Percentiles rank a stretch among this genome's conserved stretches.
Evolutionary conservation across 2,888 invertebrate species (phyloP).

Genomic region (Atrina japonica): DNA sequence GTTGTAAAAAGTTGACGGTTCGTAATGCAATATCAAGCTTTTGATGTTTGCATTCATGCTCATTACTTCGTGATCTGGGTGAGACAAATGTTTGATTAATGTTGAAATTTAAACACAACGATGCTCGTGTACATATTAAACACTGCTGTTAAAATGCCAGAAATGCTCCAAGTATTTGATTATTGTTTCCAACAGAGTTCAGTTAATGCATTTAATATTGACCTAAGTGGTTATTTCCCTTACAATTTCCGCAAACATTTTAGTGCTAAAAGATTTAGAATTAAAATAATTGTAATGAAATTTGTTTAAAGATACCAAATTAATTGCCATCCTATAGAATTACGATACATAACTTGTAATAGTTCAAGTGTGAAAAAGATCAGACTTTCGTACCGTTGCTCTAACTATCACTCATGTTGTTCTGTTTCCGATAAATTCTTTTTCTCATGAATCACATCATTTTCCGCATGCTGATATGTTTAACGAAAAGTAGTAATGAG

Average conservation of each 20-base stretch:
- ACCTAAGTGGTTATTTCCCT: slow-evolving; percentile 35
- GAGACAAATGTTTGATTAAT: slow-evolving; percentile 38
- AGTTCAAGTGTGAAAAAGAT: slow-evolving; percentile 15
- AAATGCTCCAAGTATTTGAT: slow-evolving; percentile 35
- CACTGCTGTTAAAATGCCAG: slow-evolving; percentile 35
- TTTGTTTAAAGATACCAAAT: slow-evolving; percentile 19
- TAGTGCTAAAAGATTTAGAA: slow-evolving; percentile 21
- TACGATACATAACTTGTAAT: slow-evolving; percentile 3
- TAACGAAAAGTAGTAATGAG: too few species aligned
- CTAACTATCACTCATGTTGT: too few species aligned
- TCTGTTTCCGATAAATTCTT: too few species aligned
- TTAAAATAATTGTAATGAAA: slow-evolving; percentile 19
- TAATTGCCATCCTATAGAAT: slow-evolving; percentile 3
- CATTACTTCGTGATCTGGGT: slow-evolving; percentile 35
- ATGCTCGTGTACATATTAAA: slow-evolving; percentile 16
- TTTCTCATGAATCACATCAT: too few species aligned
- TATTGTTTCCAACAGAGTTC: slow-evolving; percentile 17
- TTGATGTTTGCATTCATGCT: slow-evolving; percentile 33
- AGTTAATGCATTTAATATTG: slow-evolving; percentile 41
- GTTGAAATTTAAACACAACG: slow-evolving; percentile 30
- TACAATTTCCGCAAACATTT: slow-evolving; percentile 39
- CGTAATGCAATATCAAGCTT: slow-evolving; percentile 8
- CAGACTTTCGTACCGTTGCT: too few species aligned
- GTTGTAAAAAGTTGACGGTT: slow-evolving; percentile 16
- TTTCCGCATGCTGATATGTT: too few species aligned